phyloP scores from a whole-genome alignment of 2,888 invertebrate genomes.

The Drosophila pseudotalamancana region DNA sequence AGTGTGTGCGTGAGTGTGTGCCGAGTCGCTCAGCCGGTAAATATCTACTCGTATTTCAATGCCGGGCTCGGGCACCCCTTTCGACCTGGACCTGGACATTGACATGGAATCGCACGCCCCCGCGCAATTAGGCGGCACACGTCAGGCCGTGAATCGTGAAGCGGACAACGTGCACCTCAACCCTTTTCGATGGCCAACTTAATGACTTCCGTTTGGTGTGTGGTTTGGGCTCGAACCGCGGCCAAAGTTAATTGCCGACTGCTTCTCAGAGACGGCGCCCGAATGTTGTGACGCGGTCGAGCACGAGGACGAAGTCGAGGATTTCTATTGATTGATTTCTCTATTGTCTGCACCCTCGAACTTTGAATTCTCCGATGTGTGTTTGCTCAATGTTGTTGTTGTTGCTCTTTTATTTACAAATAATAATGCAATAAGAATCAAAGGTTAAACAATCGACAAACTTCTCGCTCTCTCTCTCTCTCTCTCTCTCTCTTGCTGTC shows the following conservation, averaged over 20 bases:
- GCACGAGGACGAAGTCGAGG: slow-evolving; percentile 7
- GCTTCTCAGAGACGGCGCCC: slow-evolving; percentile 18
- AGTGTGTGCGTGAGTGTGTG: not conserved
- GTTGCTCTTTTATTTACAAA: slow-evolving; percentile 56
- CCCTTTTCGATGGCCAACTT: slow-evolving; percentile 61
- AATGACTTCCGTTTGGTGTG: slow-evolving; percentile 69
- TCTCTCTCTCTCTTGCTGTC: too few species aligned
- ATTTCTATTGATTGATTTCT: slow-evolving; percentile 64
- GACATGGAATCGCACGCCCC: slow-evolving; percentile 25
- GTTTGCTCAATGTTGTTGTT: slow-evolving; percentile 6
- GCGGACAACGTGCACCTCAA: slow-evolving; percentile 33
- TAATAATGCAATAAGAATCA: slow-evolving; percentile 69
- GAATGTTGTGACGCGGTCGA: slow-evolving; percentile 24
- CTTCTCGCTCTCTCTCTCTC: too few species aligned
- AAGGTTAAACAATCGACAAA: slow-evolving; percentile 30
- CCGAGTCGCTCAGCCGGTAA: slow-evolving; percentile 10
- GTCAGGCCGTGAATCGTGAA: slow-evolving; percentile 9
- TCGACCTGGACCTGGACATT: slow-evolving; percentile 4
- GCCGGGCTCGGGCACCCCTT: slow-evolving; percentile 10
- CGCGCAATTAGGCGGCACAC: slow-evolving; percentile 66
- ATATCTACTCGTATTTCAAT: slow-evolving; percentile 61
- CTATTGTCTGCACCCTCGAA: slow-evolving; percentile 33
- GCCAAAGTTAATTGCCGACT: slow-evolving; percentile 54
- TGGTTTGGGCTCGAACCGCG: slow-evolving; percentile 40
- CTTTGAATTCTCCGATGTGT: slow-evolving; percentile 11